A percentile compares a stretch with the other conserved stretches of the same genome.
Evolutionary conservation across 92 coral and sea anemone genomes (phyloP).

Genomic region (Phenganax marumi): DNA sequence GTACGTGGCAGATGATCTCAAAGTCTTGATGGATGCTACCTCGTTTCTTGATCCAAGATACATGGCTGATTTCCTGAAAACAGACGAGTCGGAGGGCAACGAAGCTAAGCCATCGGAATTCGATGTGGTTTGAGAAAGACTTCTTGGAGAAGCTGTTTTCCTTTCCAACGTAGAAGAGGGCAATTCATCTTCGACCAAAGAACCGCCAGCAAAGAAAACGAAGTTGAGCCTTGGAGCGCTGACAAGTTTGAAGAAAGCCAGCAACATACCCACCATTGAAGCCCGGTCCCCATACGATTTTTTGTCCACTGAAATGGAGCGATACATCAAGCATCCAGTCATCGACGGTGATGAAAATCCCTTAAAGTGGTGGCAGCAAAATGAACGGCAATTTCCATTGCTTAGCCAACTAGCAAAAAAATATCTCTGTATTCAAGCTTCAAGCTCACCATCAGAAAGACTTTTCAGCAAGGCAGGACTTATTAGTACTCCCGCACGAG

Average conservation of each 20-base stretch:
- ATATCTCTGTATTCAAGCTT: slow-evolving; percentile 12
- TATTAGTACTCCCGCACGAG: background rate
- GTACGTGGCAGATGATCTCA: background rate
- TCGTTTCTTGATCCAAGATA: background rate
- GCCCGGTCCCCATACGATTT: background rate
- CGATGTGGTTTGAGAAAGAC: background rate
- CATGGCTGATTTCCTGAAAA: slow-evolving; percentile 11
- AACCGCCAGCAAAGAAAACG: background rate
- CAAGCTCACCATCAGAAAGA: slow-evolving; percentile 6
- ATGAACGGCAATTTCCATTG: slow-evolving; percentile 14
- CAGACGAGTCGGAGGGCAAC: background rate
- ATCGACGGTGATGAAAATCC: slow-evolving; percentile 47
- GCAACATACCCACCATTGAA: background rate
- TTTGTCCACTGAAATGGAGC: slow-evolving; percentile 17
- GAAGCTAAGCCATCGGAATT: background rate
- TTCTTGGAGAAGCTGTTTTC: slow-evolving; percentile 11
- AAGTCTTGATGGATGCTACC: slow-evolving; percentile 3
- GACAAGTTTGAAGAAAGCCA: slow-evolving; percentile 9
- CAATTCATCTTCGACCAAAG: background rate
- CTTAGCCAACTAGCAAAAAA: slow-evolving; percentile 23
- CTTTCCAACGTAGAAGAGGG: background rate
- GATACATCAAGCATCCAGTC: slow-evolving; percentile 27
- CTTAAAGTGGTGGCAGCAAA: slow-evolving; percentile 39
- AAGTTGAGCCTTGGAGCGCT: slow-evolving; percentile 23
- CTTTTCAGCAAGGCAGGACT: slow-evolving; percentile 15